Percentiles rank a stretch among this genome's conserved stretches.
Conservation (phyloP, 2,888 invertebrate genomes). For the Limnephilus rhombicus region DNA sequence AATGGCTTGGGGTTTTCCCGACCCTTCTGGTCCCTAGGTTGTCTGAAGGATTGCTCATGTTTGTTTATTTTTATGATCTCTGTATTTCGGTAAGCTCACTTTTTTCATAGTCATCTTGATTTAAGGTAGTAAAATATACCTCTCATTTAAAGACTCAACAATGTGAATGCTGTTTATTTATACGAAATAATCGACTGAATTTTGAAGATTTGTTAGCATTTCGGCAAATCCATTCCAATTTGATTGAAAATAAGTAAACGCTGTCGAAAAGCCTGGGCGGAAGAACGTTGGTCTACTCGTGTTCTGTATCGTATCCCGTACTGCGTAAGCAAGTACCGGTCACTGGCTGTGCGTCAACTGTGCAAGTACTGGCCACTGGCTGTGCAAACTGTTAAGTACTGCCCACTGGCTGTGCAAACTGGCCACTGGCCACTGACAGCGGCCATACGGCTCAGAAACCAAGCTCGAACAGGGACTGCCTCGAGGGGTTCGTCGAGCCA, state of each 20-base stretch:
- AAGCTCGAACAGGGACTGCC: background rate
- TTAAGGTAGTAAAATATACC: background rate
- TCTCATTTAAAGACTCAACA: slow-evolving; percentile 13
- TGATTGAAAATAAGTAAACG: slow-evolving; percentile 14
- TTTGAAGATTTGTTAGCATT: slow-evolving; percentile 19
- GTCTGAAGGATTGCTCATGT: slow-evolving; percentile 18
- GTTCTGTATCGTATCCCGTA: background rate
- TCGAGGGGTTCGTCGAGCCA: background rate
- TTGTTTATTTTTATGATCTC: slow-evolving; percentile 5
- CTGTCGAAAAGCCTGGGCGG: slow-evolving; percentile 14
- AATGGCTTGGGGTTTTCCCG: background rate
- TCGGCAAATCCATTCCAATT: slow-evolving; percentile 30
- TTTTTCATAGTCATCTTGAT: slow-evolving; percentile 5
- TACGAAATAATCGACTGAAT: slow-evolving; percentile 30
- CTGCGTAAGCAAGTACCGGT: background rate
- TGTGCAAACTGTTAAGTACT: too few relatives aligned
- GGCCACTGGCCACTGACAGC: too few relatives aligned
- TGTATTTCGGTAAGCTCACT: slow-evolving; percentile 36
- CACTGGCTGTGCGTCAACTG: too few relatives aligned
- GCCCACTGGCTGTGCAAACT: too few relatives aligned
- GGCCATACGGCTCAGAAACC: background rate
- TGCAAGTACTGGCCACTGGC: too few relatives aligned
- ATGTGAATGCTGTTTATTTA: slow-evolving; percentile 18
- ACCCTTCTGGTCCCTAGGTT: slow-evolving; percentile 8
- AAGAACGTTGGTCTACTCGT: background rate